A percentile compares a stretch with the other conserved stretches of the same genome.
Conservation (phyloP, 2,888 invertebrate species). For the Marasmarcha lunaedactyla region DNA sequence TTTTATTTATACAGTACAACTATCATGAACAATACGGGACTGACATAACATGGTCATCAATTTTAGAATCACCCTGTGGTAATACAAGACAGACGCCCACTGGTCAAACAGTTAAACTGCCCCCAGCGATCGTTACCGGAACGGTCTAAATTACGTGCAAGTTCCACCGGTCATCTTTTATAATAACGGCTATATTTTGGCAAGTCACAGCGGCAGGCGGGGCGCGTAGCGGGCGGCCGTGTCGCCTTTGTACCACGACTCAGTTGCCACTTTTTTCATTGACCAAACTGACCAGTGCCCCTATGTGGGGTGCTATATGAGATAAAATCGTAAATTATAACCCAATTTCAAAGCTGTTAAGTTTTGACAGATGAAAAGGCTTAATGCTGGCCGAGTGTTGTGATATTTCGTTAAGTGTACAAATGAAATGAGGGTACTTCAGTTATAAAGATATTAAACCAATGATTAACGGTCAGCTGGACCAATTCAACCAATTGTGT, state of each 20-base stretch:
- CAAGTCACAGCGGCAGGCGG: conserved; percentile 61
- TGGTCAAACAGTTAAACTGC: conserved; percentile 38
- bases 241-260: conserved; percentile 32
- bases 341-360: conserved; percentile 66
- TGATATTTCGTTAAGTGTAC: conserved; percentile 57
- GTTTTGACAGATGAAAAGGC: conserved; percentile 68
- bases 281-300: conserved; percentile 57
- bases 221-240: conserved; percentile 32
- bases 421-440: conserved; percentile 53
- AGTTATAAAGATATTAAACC: conserved; percentile 38
- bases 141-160: conserved; percentile 56
- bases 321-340: conserved; percentile 71
- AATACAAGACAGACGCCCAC: conserved; percentile 28
- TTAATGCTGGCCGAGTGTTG: conserved; percentile 37
- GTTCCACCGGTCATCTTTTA: conserved; percentile 59
- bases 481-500: too few species aligned
- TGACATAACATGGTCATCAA: conserved; percentile 44
- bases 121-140: conserved; percentile 42
- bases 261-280: conserved; percentile 46
- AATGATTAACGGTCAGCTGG: conserved; percentile 38
- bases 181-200: conserved; percentile 67
- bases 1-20: conserved; percentile 36
- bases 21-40: conserved; percentile 35
- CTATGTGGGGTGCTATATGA: conserved; percentile 54
- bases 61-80: not conserved